Conservation (phyloP, 2,797 vertebrate species). For the Spea hammondii region DNA sequence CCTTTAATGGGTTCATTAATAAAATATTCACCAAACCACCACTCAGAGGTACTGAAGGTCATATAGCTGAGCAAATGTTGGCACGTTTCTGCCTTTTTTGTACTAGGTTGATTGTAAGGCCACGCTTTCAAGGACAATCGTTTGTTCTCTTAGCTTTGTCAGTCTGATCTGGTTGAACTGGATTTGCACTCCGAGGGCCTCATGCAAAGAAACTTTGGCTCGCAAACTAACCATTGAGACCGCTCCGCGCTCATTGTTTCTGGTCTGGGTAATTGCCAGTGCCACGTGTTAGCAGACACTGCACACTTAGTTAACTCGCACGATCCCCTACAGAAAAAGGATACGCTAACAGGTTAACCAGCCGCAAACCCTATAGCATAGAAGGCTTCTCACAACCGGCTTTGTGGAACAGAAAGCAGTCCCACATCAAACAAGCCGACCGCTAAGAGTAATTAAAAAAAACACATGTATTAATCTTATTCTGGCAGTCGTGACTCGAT, state of each 20-base stretch:
- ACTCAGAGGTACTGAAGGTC: not conserved
- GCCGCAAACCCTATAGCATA: not conserved
- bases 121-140: slow-evolving; percentile 42
- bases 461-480: no score
- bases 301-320: not conserved
- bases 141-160: slow-evolving; percentile 37
- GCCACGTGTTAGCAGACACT: slow-evolving; percentile 40
- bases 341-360: slow-evolving; percentile 12
- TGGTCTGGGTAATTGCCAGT: slow-evolving; percentile 43
- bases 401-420: no score
- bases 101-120: not conserved
- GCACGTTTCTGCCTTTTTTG: not conserved
- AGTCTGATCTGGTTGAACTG: slow-evolving; percentile 41
- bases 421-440: no score
- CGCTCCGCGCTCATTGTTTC: slow-evolving; percentile 34
- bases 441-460: no score
- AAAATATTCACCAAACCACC: no score
- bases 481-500: no score
- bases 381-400: no score
- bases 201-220: slow-evolving; percentile 42
- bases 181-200: slow-evolving; percentile 36
- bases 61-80: not conserved
- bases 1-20: no score
- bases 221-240: slow-evolving; percentile 37
- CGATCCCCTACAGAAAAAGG: not conserved